Conservation (phyloP, 2,113 vertebrate genomes). For the Synchiropus splendidus region DNA sequence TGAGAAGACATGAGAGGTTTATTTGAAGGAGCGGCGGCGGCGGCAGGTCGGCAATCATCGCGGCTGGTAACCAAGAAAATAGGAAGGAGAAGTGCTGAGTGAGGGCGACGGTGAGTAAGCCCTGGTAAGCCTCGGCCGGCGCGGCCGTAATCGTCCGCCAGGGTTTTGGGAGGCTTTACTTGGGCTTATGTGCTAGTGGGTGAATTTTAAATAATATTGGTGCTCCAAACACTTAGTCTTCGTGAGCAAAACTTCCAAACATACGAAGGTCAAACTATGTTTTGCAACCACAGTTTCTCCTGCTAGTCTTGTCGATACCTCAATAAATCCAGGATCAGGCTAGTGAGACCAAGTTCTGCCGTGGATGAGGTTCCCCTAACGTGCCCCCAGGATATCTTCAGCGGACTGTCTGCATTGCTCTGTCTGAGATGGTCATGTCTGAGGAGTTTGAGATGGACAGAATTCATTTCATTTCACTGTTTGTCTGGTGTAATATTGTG, state of each 20-base stretch:
- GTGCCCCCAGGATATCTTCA: too few relatives aligned
- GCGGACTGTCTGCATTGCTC: too few relatives aligned
- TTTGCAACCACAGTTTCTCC: too few relatives aligned
- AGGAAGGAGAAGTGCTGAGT: conserved; percentile 5
- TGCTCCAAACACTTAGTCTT: conserved; percentile 18
- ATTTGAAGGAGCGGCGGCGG: conserved; percentile 7
- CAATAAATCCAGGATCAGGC: too few relatives aligned
- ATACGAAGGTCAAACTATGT: too few relatives aligned
- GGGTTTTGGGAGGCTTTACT: conserved; percentile 13
- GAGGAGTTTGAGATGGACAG: too few relatives aligned
- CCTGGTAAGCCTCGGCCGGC: conserved; percentile 12
- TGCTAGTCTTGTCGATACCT: too few relatives aligned
- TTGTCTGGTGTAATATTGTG: too few relatives aligned
- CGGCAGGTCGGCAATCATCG: conserved; percentile 23
- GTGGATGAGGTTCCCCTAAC: too few relatives aligned
- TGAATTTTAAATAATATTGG: conserved; percentile 27
- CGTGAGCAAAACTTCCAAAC: conserved; percentile 8
- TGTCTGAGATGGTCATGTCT: too few relatives aligned
- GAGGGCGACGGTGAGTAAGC: conserved; percentile 18
- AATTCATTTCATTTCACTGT: too few relatives aligned
- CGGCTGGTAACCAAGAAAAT: conserved; percentile 10
- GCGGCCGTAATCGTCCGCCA: conserved; percentile 10
- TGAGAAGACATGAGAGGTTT: conserved; percentile 4
- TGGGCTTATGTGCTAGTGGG: conserved; percentile 17
- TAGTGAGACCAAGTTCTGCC: too few relatives aligned